A percentile compares a stretch with the other conserved stretches of the same genome.
Evolutionary conservation across 2,797 vertebrate species (phyloP).

Genomic region (Sylvia borin): DNA sequence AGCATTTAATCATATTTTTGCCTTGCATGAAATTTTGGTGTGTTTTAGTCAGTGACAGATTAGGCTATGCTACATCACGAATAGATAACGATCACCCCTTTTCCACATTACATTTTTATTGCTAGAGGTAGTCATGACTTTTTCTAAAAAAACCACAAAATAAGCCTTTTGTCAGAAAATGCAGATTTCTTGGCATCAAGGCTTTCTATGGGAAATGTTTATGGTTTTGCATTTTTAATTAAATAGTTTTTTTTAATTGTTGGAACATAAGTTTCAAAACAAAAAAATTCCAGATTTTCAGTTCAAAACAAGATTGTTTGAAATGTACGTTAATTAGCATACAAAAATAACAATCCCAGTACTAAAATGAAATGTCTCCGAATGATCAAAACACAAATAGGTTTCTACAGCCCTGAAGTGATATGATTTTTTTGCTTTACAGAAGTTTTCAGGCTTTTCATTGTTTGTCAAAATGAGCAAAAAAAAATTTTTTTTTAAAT

Average conservation of each 20-base stretch:
- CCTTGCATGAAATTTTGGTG: not conserved
- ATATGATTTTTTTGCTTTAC: constrained; percentile 31
- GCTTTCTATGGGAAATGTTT: constrained; percentile 7
- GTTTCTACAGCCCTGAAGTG: constrained; percentile 45
- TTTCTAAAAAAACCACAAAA: not conserved
- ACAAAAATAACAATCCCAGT: constrained; percentile 61
- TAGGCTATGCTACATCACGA: not conserved
- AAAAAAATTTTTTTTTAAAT: not conserved
- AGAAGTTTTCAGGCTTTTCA: constrained; percentile 44
- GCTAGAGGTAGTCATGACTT: not conserved
- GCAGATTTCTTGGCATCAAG: constrained; percentile 47
- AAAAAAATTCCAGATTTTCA: constrained; percentile 56
- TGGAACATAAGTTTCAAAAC: constrained; percentile 59
- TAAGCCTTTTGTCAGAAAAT: not conserved
- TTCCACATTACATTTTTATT: not conserved
- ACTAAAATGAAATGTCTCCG: constrained; percentile 61
- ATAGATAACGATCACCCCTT: not conserved
- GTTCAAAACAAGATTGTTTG: constrained; percentile 71
- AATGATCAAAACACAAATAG: constrained; percentile 69
- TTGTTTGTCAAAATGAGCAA: constrained; percentile 26
- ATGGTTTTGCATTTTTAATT: constrained; percentile 60
- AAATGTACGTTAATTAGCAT: constrained; percentile 68
- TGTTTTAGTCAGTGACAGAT: not conserved
- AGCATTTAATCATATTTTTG: not conserved
- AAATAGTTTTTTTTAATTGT: constrained; percentile 50